A percentile compares a stretch with the other conserved stretches of the same genome.
Conservation (phyloP, 2,888 invertebrate genomes). For the Diloba caeruleocephala region DNA sequence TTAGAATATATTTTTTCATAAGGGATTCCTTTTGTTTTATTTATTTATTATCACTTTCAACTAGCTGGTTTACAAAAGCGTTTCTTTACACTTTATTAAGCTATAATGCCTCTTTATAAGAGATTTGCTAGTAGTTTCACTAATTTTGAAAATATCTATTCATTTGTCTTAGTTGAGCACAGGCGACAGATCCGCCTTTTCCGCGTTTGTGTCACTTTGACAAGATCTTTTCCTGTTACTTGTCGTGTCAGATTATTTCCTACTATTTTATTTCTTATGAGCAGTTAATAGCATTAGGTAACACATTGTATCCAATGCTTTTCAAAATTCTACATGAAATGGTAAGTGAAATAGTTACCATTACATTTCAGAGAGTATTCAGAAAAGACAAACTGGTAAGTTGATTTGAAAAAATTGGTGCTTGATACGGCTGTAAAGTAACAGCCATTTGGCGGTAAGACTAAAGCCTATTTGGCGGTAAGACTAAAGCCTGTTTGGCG, state of each 20-base stretch:
- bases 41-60: slow-evolving; percentile 12
- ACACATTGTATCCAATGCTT: no score
- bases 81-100: slow-evolving; percentile 7
- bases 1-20: slow-evolving; percentile 26
- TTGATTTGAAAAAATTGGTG: no score
- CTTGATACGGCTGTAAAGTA: no score
- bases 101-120: slow-evolving; percentile 16
- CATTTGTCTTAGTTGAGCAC: slow-evolving; percentile 74
- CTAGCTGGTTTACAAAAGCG: neutral
- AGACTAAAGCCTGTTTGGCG: no score
- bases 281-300: slow-evolving; percentile 10
- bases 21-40: slow-evolving; percentile 35
- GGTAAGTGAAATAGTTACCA: no score
- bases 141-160: slow-evolving; percentile 40
- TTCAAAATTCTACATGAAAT: no score
- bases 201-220: slow-evolving; percentile 67
- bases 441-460: no score
- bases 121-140: slow-evolving; percentile 4
- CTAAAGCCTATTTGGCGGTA: no score
- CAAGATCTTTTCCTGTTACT: slow-evolving; percentile 60
- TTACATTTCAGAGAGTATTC: neutral
- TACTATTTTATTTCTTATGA: slow-evolving; percentile 36
- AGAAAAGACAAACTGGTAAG: no score
- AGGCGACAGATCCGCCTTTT: slow-evolving; percentile 70
- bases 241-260: slow-evolving; percentile 55